A percentile compares a stretch with the other conserved stretches of the same genome.
Conservation (phyloP, 2,888 invertebrate species). For the Dolichomitus sp. region DNA sequence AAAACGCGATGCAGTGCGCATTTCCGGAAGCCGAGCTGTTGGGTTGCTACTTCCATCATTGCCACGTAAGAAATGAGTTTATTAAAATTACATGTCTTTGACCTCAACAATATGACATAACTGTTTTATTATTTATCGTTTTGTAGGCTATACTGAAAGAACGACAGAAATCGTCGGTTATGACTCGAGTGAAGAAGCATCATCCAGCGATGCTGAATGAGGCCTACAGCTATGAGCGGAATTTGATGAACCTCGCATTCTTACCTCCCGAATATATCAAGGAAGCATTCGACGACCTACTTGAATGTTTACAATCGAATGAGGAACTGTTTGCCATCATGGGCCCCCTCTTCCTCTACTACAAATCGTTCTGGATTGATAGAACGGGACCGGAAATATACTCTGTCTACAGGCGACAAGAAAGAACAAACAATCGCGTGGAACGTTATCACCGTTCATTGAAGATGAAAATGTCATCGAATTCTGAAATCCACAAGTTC, state of each 20-base stretch:
- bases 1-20: not conserved
- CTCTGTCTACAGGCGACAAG: not conserved
- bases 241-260: constrained; percentile 22
- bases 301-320: not conserved
- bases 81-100: not conserved
- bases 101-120: not conserved
- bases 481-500: constrained; percentile 3
- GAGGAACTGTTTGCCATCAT: not conserved
- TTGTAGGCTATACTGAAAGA: constrained; percentile 2
- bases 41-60: not conserved
- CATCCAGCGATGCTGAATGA: not conserved
- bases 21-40: not conserved
- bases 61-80: not conserved
- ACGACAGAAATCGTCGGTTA: not conserved
- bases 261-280: not conserved
- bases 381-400: not conserved
- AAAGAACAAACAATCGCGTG: constrained; percentile 1
- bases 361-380: not conserved
- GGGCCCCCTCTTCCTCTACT: not conserved
- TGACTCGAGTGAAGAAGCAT: not conserved
- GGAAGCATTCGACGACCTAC: not conserved
- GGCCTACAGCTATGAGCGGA: not conserved
- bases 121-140: not conserved
- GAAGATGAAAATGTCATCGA: not conserved
- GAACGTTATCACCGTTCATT: not conserved